phyloP scores from a whole-genome alignment of 2,888 invertebrate genomes.

The Lysandra bellargus region DNA sequence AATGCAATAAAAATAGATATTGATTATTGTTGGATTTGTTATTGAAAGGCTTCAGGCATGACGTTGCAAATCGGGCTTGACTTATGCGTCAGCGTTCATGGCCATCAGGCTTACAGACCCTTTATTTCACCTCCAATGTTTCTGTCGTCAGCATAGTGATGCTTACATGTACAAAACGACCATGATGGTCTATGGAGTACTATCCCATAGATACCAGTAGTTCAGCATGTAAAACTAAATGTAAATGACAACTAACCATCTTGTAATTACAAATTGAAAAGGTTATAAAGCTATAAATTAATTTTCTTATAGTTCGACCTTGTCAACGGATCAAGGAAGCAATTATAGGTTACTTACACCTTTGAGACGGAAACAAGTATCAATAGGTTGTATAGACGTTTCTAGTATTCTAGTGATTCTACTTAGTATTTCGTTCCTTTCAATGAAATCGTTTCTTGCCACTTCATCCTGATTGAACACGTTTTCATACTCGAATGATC shows the following conservation, averaged over 20 bases:
- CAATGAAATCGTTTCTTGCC: neutral
- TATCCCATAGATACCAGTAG: too few relatives aligned
- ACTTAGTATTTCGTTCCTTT: neutral
- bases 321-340: neutral
- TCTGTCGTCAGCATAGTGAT: too few relatives aligned
- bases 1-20: slow-evolving; percentile 16
- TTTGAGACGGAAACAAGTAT: neutral
- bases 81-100: slow-evolving; percentile 3
- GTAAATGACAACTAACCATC: too few relatives aligned
- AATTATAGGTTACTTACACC: neutral
- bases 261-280: neutral
- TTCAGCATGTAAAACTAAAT: too few relatives aligned
- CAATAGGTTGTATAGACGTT: neutral
- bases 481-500: slow-evolving; percentile 46
- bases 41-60: neutral
- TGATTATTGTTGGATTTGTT: neutral
- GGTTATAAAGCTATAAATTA: neutral
- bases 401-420: neutral
- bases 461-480: slow-evolving; percentile 29
- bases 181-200: too few relatives aligned
- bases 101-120: neutral
- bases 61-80: slow-evolving; percentile 2
- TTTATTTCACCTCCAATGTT: too few relatives aligned
- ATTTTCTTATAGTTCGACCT: neutral
- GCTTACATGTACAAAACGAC: too few relatives aligned